A percentile compares a stretch with the other conserved stretches of the same genome.
These are phyloP conservation scores for Arion vulgaris DNA, from an alignment of 1,140 invertebrate genomes.

Conservation along the genomic window DNA sequence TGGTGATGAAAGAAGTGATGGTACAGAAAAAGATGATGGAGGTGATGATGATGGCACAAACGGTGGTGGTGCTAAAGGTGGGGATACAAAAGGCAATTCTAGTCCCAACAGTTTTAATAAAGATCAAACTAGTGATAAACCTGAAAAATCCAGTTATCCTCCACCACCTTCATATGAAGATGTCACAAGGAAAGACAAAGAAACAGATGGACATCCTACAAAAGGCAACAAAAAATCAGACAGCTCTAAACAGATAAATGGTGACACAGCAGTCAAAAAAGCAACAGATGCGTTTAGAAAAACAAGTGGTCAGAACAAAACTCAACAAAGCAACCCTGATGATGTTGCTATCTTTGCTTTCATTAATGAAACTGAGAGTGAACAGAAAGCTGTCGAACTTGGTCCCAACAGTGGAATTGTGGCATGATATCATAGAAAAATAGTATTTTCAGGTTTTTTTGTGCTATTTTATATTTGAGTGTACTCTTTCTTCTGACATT, in stretches of 20 bases:
- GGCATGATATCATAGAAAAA: constrained; percentile 50
- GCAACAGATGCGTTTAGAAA: neutral
- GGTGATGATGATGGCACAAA: constrained; percentile 19
- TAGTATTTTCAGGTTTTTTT: neutral
- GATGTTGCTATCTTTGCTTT: constrained; percentile 29
- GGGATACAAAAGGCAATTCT: neutral
- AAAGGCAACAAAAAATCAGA: constrained; percentile 20
- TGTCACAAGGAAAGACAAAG: neutral
- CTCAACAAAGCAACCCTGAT: neutral
- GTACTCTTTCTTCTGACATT: neutral
- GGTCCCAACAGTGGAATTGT: constrained; percentile 69
- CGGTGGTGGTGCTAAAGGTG: neutral
- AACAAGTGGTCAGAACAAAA: constrained; percentile 10
- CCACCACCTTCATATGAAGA: neutral
- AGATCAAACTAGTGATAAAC: neutral
- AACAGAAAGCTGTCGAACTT: constrained; percentile 62
- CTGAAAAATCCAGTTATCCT: neutral
- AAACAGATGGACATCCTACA: neutral
- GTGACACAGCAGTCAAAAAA: constrained; percentile 26
- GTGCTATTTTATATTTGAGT: neutral
- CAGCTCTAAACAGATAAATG: constrained; percentile 34
- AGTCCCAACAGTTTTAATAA: neutral
- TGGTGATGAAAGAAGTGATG: constrained; percentile 13
- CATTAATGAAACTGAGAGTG: constrained; percentile 38
- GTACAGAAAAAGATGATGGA: neutral